These are phyloP conservation scores for Mesembrinibis cayennensis DNA, from an alignment of 2,113 vertebrate species.

Conservation along the genomic window DNA sequence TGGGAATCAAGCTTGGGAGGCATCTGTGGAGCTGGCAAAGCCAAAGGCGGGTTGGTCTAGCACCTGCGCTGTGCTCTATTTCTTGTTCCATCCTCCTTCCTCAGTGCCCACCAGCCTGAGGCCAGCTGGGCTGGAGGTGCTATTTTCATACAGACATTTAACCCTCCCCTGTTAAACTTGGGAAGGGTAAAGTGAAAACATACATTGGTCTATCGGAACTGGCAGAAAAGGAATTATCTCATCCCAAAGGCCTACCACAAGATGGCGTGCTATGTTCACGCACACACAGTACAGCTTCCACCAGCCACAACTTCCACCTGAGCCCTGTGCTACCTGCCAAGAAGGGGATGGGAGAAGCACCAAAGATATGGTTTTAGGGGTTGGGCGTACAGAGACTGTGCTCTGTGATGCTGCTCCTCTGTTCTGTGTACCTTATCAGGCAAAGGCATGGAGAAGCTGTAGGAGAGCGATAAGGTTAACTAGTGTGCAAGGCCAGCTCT, in stretches of 20 bases:
- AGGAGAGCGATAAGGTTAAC: background rate
- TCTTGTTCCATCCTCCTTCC: background rate
- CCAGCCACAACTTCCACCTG: background rate
- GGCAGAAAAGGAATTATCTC: background rate
- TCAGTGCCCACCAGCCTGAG: background rate
- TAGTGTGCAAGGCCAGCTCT: background rate
- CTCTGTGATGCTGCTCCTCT: background rate
- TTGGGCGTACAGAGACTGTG: background rate
- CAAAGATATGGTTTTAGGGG: rapidly evolving
- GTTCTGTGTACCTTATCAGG: background rate
- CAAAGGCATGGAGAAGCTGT: background rate
- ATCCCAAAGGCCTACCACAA: background rate
- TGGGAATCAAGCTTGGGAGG: background rate
- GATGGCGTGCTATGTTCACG: background rate
- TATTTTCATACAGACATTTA: background rate
- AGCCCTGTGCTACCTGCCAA: background rate
- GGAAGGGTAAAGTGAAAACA: background rate
- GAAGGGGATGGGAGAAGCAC: background rate
- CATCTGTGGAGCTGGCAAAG: background rate
- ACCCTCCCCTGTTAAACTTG: background rate
- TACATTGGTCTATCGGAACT: background rate
- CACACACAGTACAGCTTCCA: background rate
- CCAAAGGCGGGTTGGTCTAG: background rate
- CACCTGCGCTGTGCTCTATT: background rate
- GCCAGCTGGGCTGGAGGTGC: background rate